Percentiles rank a stretch among this genome's conserved stretches.
Conservation (phyloP, 2,113 vertebrate genomes). For the Hystrix cristata region DNA sequence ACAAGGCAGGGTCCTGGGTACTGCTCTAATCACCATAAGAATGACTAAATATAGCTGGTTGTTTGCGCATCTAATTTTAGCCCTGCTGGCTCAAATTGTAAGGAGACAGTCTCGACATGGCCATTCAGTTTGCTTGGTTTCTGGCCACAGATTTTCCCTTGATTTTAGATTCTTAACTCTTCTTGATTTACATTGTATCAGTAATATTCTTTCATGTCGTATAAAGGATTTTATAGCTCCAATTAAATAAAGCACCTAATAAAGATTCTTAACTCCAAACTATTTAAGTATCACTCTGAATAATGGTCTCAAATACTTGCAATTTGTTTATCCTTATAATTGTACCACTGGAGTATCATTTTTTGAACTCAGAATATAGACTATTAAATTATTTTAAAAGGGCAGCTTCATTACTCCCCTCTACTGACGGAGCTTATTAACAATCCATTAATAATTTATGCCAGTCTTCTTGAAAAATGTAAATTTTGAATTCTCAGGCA, state of each 20-base stretch:
- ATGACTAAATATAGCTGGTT: conserved; percentile 13
- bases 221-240: conserved; percentile 37
- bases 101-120: not conserved
- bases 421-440: conserved; percentile 6
- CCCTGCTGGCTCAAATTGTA: conserved; percentile 17
- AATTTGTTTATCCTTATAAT: conserved; percentile 66
- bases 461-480: not conserved
- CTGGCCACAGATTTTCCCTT: not conserved
- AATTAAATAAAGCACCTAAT: conserved; percentile 63
- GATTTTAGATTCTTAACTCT: not conserved
- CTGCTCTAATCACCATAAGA: not conserved
- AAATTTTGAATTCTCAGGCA: conserved; percentile 3
- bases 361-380: conserved; percentile 44
- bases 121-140: not conserved
- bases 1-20: not conserved
- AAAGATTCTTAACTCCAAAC: conserved; percentile 42
- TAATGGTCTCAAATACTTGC: conserved; percentile 37
- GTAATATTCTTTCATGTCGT: not conserved
- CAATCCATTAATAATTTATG: not conserved
- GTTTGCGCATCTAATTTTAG: conserved; percentile 6
- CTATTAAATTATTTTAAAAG: conserved; percentile 62
- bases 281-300: conserved; percentile 47
- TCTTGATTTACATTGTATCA: conserved; percentile 50
- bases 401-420: not conserved
- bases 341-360: conserved; percentile 62